phyloP scores from a whole-genome alignment of 2,113 vertebrate species.

The Canis aureus region DNA sequence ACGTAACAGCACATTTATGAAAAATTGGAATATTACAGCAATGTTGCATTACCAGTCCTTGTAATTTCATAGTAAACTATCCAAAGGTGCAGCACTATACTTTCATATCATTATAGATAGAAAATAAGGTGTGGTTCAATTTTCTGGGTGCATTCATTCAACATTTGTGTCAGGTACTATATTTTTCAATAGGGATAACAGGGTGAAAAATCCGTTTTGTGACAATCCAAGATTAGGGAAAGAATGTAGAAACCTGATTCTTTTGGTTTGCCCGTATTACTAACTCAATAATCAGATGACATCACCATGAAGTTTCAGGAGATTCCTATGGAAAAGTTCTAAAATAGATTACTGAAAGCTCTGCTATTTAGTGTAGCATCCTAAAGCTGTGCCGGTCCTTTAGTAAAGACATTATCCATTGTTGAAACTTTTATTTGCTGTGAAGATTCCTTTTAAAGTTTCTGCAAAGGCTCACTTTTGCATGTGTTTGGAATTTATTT shows the following conservation, averaged over 20 bases:
- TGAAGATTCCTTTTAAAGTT: constrained; percentile 19
- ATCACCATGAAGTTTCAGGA: not conserved
- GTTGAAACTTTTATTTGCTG: not conserved
- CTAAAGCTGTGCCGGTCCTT: too few relatives aligned
- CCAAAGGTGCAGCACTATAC: not conserved
- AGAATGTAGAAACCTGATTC: not conserved
- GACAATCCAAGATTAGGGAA: not conserved
- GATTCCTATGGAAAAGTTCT: not conserved
- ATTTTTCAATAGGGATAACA: not conserved
- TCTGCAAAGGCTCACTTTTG: not conserved
- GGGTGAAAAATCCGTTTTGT: not conserved
- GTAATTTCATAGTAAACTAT: not conserved
- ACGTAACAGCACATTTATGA: not conserved
- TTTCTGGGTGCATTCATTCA: not conserved
- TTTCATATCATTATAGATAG: not conserved
- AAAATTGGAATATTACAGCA: not conserved
- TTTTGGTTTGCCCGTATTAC: not conserved
- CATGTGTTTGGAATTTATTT: not conserved
- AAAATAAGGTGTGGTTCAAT: not conserved
- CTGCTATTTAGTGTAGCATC: not conserved
- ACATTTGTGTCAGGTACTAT: not conserved
- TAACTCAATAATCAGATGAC: not conserved
- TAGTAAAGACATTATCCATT: not conserved
- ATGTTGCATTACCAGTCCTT: not conserved
- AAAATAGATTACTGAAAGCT: not conserved